Percentiles rank a stretch among this genome's conserved stretches.
These are phyloP conservation scores for Mallotus villosus DNA, from an alignment of 2,797 vertebrate genomes.

Conservation along the genomic window DNA sequence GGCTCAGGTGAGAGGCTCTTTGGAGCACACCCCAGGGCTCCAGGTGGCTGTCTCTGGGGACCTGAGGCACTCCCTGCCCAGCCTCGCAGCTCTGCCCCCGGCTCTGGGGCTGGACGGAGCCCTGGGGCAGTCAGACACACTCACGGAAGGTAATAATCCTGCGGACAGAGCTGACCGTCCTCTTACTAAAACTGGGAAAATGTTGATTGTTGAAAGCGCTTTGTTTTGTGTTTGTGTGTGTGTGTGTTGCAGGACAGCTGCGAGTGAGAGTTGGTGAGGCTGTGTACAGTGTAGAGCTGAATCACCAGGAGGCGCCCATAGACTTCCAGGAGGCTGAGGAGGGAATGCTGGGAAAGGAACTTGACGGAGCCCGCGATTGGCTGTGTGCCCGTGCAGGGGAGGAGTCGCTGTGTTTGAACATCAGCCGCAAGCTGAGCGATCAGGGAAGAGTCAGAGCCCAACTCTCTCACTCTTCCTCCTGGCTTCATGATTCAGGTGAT, in stretches of 20 bases:
- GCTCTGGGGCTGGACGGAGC: slow-evolving; percentile 67
- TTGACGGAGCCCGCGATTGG: slow-evolving; percentile 43
- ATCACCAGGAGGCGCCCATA: slow-evolving; percentile 57
- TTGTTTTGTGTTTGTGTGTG: slow-evolving; percentile 5
- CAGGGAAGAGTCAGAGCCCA: slow-evolving; percentile 42
- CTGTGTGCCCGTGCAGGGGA: slow-evolving; percentile 60
- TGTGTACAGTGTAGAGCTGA: slow-evolving; percentile 70
- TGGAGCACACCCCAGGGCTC: slow-evolving; percentile 57
- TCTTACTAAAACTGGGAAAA: neutral
- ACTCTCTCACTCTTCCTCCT: slow-evolving; percentile 68
- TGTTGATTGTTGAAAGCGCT: neutral
- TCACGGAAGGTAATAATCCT: slow-evolving; percentile 66
- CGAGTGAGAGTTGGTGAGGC: slow-evolving; percentile 63
- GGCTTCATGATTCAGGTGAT: slow-evolving; percentile 64
- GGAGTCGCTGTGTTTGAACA: slow-evolving; percentile 68
- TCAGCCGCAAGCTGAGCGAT: slow-evolving; percentile 50
- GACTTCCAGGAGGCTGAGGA: slow-evolving; percentile 38
- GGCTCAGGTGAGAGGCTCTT: slow-evolving; percentile 62
- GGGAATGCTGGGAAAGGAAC: slow-evolving; percentile 42
- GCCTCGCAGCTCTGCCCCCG: slow-evolving; percentile 63
- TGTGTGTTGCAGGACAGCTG: slow-evolving; percentile 71
- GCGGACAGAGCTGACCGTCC: neutral
- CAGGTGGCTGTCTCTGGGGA: slow-evolving; percentile 68
- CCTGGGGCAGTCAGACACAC: slow-evolving; percentile 63
- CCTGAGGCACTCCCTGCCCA: slow-evolving; percentile 70